Evolutionary conservation across 2,797 vertebrate genomes (phyloP).

Genomic region (Benthosema pterotum): DNA sequence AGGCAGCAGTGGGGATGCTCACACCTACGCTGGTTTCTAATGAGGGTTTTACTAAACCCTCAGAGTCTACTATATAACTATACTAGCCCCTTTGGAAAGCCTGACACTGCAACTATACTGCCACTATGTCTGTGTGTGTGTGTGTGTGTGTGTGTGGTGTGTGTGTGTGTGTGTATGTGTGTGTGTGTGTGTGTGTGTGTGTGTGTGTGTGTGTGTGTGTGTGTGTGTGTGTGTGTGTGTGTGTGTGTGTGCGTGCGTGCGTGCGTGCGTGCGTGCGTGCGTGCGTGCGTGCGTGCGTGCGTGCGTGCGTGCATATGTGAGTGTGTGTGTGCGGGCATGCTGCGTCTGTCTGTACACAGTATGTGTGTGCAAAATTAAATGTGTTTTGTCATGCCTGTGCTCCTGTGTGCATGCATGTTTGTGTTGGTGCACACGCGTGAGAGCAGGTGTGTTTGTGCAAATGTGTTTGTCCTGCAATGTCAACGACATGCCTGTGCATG

Average conservation of each 20-base stretch:
- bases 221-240: slow-evolving; percentile 3
- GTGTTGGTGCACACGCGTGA: not conserved
- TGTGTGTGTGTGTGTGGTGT: slow-evolving; percentile 8
- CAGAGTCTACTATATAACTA: slow-evolving; percentile 71
- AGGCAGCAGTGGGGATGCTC: slow-evolving; percentile 67
- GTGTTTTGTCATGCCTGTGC: too few relatives aligned
- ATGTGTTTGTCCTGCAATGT: too few relatives aligned
- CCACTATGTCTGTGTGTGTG: not conserved
- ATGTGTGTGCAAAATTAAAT: slow-evolving; percentile 10
- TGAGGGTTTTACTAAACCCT: slow-evolving; percentile 77
- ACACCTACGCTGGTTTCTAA: slow-evolving; percentile 75
- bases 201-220: slow-evolving; percentile 21
- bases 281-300: not conserved
- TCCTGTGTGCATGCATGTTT: not conserved
- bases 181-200: slow-evolving; percentile 27
- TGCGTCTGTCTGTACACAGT: slow-evolving; percentile 8
- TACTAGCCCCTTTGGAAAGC: slow-evolving; percentile 65
- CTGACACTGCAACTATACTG: slow-evolving; percentile 70
- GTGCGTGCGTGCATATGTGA: not conserved
- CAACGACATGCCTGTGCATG: not conserved
- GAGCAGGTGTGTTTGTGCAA: not conserved
- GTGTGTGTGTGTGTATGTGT: slow-evolving; percentile 7
- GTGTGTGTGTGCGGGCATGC: not conserved
- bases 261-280: slow-evolving; percentile 21
- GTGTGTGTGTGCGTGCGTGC: slow-evolving; percentile 26